A percentile compares a stretch with the other conserved stretches of the same genome.
Evolutionary conservation across 2,797 vertebrate species (phyloP).

Genomic region (Phrynocephalus guinanensis): DNA sequence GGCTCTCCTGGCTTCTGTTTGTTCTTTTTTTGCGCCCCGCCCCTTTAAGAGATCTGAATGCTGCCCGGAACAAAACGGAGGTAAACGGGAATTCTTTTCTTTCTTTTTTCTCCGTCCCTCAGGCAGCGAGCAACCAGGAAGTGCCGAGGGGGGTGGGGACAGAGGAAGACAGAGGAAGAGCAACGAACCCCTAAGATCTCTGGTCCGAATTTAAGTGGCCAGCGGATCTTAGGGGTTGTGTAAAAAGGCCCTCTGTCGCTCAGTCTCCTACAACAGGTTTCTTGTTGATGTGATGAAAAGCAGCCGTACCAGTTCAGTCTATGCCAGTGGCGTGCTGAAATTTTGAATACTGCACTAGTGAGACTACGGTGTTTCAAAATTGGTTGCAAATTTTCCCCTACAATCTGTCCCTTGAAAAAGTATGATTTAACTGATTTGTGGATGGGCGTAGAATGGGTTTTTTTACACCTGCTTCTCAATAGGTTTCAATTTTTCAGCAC

Average conservation of each 20-base stretch:
- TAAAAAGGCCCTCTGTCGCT: neutral
- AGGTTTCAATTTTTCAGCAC: neutral
- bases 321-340: neutral
- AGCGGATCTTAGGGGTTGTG: no score
- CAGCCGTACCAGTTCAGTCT: neutral
- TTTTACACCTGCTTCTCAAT: neutral
- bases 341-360: neutral
- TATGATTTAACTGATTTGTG: fast-evolving
- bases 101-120: no score
- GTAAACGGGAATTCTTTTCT: no score
- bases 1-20: no score
- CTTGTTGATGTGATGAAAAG: neutral
- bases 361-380: neutral
- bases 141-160: no score
- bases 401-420: fast-evolving
- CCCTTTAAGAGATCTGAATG: no score
- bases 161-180: no score
- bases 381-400: neutral
- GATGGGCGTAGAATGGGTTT: neutral
- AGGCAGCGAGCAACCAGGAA: no score
- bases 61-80: no score
- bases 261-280: neutral
- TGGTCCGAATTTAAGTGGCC: no score
- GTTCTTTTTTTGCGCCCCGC: no score
- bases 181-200: no score